Percentiles rank a stretch among this genome's conserved stretches.
Conservation (phyloP, 2,113 vertebrate species). For the Pseudonaja textilis region DNA sequence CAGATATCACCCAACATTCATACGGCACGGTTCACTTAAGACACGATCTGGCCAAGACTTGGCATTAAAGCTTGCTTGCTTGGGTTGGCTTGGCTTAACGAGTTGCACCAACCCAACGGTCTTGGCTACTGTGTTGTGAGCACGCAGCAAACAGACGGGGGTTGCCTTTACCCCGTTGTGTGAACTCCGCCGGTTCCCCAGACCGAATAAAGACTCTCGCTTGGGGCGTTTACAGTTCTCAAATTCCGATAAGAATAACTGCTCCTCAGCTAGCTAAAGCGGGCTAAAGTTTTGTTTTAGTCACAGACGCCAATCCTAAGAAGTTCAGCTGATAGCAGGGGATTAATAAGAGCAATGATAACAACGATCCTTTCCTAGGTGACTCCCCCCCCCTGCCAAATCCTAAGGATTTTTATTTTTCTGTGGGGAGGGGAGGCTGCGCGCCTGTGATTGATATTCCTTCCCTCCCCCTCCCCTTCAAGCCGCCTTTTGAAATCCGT, state of each 20-base stretch:
- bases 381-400: rapidly evolving
- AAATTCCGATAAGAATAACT: neutral
- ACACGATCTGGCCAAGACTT: neutral
- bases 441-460: neutral
- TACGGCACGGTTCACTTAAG: neutral
- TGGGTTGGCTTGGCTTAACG: neutral
- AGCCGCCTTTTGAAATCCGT: too few species aligned
- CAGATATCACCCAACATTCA: neutral
- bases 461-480: rapidly evolving
- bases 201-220: neutral
- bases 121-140: neutral
- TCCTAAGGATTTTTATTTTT: neutral
- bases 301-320: neutral
- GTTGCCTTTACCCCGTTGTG: neutral
- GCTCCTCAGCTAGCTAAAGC: neutral
- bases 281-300: neutral
- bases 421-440: neutral
- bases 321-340: neutral
- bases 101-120: neutral
- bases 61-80: neutral
- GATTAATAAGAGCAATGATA: neutral
- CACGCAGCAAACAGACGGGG: neutral
- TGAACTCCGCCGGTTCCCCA: neutral
- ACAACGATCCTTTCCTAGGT: neutral
- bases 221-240: neutral